phyloP scores from a whole-genome alignment of 2,113 vertebrate genomes.

The Azemiops feae region DNA sequence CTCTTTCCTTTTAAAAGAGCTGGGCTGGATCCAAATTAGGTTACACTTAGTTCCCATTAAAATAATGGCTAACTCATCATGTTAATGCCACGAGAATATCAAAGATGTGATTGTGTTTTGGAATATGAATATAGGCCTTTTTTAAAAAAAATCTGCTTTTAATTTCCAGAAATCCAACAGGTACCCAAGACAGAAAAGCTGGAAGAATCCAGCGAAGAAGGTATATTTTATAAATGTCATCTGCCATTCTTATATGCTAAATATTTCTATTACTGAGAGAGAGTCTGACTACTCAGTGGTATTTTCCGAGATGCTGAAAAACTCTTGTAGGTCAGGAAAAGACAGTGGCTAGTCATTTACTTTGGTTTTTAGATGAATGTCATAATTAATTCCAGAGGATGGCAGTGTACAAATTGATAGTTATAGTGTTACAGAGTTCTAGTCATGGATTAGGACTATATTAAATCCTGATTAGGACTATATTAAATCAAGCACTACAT shows the following conservation, averaged over 20 bases:
- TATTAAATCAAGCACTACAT: not conserved
- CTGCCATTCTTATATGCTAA: not conserved
- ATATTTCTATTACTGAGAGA: not conserved
- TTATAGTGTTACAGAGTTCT: not conserved
- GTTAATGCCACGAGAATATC: not conserved
- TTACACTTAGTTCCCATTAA: not conserved
- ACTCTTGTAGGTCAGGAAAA: not conserved
- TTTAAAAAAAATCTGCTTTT: not conserved
- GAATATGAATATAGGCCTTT: not conserved
- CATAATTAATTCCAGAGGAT: not conserved
- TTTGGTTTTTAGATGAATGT: too few relatives aligned
- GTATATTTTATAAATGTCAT: constrained; percentile 36
- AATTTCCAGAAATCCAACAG: constrained; percentile 37
- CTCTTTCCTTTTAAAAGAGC: not conserved
- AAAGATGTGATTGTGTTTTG: not conserved
- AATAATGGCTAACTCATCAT: not conserved
- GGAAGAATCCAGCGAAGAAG: constrained; percentile 56
- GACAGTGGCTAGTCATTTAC: not conserved
- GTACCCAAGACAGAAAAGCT: constrained; percentile 1
- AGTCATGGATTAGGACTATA: not conserved
- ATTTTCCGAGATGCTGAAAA: not conserved
- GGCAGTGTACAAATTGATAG: not conserved
- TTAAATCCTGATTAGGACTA: not conserved
- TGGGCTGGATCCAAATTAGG: not conserved
- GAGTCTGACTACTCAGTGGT: not conserved